Percentiles rank a stretch among this genome's conserved stretches.
phyloP scores from a whole-genome alignment of 2,888 invertebrate species.

The Morinoia aosen region DNA sequence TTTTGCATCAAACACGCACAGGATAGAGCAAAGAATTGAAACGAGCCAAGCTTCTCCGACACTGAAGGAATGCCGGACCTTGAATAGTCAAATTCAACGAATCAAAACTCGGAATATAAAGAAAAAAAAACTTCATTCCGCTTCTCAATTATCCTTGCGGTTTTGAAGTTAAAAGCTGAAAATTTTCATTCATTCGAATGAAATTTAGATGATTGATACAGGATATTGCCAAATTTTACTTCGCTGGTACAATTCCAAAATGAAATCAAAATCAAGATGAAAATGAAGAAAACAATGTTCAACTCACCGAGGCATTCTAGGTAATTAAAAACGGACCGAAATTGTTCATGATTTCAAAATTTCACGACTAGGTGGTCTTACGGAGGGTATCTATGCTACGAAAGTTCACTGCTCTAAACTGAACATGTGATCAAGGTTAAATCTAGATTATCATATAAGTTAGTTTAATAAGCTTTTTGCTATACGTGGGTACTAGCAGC shows the following conservation, averaged over 20 bases:
- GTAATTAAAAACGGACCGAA: not conserved
- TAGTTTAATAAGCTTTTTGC: not conserved
- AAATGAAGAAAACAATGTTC: not conserved
- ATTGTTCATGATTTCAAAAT: not conserved
- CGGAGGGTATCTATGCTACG: not conserved
- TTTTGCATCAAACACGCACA: not conserved
- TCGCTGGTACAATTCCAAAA: not conserved
- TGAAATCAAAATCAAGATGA: not conserved
- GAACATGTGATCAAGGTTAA: not conserved
- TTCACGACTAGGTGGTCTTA: not conserved
- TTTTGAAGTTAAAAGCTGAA: not conserved
- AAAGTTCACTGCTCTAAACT: not conserved
- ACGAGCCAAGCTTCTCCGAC: not conserved
- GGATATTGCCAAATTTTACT: too few species aligned
- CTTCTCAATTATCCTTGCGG: not conserved
- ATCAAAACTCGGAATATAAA: not conserved
- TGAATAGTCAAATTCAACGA: not conserved
- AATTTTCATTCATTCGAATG: too few species aligned
- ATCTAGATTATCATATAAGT: not conserved
- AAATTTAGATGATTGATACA: too few species aligned
- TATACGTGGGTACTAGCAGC: not conserved
- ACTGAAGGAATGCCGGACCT: not conserved
- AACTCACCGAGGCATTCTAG: not conserved
- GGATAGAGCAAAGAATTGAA: not conserved
- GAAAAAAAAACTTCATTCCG: not conserved